Percentiles rank a stretch among this genome's conserved stretches.
Conservation (phyloP, 30 jellyfish, hydroid and myxozoan genomes). For the Chrysaora quinquecirrha region DNA sequence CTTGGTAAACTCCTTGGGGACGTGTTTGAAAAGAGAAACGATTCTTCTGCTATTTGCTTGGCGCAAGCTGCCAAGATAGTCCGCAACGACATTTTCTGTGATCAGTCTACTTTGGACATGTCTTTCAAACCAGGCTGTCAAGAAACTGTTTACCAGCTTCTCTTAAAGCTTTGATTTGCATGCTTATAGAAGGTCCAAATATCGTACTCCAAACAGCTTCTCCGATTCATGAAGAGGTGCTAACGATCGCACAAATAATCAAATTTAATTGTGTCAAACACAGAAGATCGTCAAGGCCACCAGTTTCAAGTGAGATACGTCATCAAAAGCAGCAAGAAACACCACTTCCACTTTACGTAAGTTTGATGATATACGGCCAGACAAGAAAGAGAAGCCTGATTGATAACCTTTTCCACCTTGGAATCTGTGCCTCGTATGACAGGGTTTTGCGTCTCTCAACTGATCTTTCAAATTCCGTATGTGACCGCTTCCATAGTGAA, state of each 20-base stretch:
- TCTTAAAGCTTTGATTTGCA: not conserved
- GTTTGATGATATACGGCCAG: not conserved
- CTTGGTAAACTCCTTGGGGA: constrained; percentile 22
- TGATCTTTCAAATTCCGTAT: not conserved
- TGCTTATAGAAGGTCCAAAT: constrained; percentile 42
- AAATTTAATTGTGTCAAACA: not conserved
- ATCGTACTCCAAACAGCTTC: constrained; percentile 10
- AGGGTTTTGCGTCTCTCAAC: not conserved
- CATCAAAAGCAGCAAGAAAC: not conserved
- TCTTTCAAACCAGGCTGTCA: constrained; percentile 25
- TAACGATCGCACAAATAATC: constrained; percentile 1
- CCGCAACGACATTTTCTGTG: constrained; percentile 28
- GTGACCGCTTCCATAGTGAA: constrained; percentile 11
- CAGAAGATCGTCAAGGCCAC: not conserved
- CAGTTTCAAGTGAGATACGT: not conserved
- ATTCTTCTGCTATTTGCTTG: constrained; percentile 31
- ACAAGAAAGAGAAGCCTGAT: constrained; percentile 1
- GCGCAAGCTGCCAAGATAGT: constrained; percentile 49
- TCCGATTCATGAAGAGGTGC: not conserved
- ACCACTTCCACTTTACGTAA: not conserved
- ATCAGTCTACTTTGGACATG: constrained; percentile 5
- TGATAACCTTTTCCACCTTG: not conserved
- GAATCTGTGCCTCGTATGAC: not conserved
- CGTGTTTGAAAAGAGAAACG: constrained; percentile 23
- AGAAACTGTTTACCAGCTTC: constrained; percentile 9